Evolutionary conservation across 2,113 vertebrate genomes (phyloP).

Genomic region (Anoura caudifer): DNA sequence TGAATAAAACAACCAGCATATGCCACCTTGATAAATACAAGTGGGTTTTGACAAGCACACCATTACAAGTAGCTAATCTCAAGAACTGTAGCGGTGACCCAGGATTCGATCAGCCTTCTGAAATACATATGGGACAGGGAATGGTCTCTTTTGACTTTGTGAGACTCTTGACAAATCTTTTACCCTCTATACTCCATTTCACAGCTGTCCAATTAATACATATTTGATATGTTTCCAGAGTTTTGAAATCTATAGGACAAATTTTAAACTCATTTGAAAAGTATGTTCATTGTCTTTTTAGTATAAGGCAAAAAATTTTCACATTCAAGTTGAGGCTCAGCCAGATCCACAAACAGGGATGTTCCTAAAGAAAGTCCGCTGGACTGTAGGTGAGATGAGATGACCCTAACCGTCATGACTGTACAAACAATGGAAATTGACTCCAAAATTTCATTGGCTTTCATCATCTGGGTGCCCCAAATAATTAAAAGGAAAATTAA

Average conservation of each 20-base stretch:
- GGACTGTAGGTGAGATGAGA: not conserved
- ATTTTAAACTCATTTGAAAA: conserved; percentile 1
- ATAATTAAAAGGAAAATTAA: conserved; percentile 45
- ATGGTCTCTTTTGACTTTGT: not conserved
- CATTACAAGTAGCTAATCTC: not conserved
- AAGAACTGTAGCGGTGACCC: not conserved
- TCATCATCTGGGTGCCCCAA: conserved; percentile 28
- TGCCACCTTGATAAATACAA: not conserved
- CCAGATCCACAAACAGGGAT: not conserved
- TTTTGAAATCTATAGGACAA: not conserved
- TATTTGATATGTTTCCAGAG: not conserved
- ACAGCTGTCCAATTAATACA: not conserved
- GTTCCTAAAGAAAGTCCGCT: not conserved
- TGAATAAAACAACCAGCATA: not conserved
- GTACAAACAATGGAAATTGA: not conserved
- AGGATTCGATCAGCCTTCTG: not conserved
- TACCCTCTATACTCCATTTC: not conserved
- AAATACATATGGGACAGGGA: not conserved
- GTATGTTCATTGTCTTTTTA: not conserved
- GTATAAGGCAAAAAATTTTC: not conserved
- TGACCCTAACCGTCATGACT: not conserved
- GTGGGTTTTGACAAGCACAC: not conserved
- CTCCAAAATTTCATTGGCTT: not conserved
- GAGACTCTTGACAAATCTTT: not conserved
- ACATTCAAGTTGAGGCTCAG: not conserved